Base-by-base conservation (phyloP, 2,797 vertebrate genomes). In the Paedocypris micromegethes region DNA sequence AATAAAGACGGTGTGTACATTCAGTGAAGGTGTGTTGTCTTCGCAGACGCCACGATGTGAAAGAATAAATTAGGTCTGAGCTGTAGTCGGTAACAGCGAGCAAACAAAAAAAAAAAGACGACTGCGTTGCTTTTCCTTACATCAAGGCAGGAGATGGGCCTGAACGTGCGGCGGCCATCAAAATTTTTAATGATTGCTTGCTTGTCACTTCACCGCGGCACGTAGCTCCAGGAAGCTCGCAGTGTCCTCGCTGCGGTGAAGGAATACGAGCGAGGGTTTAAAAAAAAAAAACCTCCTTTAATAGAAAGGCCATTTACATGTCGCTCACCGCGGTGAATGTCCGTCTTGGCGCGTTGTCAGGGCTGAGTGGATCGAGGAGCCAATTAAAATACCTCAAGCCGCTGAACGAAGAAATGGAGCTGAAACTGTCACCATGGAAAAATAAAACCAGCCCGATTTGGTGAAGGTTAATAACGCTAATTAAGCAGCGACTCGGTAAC, bases 381-480 rank as follows among this genome's bases (percentile, higher is more conserved):
- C 84, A 88, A 88, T 87, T 87, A 89, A 84, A 83, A 79, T 79
- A 73, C 80, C 72, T 76, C 74, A 76, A 72, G 72, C 77, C 63
- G 74, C 68, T 70, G 70, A 78, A 42, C 43, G 72, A 64, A 70
- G 70, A 58, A 57, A 63, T 72, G 73, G 48, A 42, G 23, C 54
- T 74, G 70, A 70, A 80, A 69, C 76, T 38, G 78, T 76, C 79
- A 78, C 77, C 70, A 62, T 54, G 60, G 73, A 75, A 68, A 77
- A 82, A 79, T 72, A 74, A 72, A 73, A 71, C 76, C 80, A 80
- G 77, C 68, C 68, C 64, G 72, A 78, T 81, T 81, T 77, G 77
- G 69, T 77, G 81, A 85, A 85, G 81, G 84, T 83, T 85, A 86
- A 86, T 84, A 80, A 80, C 75, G 77, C 78, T 83, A 84, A 86